Evolutionary conservation across 1,140 invertebrate genomes (phyloP), one percentile per base, ranked within the genome.

Genomic region (Penaeus chinensis): DNA sequence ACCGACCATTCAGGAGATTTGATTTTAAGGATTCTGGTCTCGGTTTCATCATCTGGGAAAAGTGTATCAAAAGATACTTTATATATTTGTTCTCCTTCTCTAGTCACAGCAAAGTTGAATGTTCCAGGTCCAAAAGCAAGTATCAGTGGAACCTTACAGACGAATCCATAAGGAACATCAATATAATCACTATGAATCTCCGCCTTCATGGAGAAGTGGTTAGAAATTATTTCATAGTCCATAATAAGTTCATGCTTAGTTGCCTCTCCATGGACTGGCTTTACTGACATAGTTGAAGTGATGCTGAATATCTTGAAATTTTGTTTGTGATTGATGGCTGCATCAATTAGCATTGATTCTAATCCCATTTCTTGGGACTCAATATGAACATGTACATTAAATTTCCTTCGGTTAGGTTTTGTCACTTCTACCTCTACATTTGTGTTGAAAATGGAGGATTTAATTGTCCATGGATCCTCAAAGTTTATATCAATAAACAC

Each of bases 41-140:
- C 20, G 7, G 54, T 62, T 10, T 37, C 11, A 42, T 82, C 69
- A 27, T 78, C 42, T 32, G 24, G 20, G 62, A 66, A 42, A 11
- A 22, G 27, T 27, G 86, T 87, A n/a, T 87, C 74, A 65, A 82
- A 87, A 5, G 37, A 63, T 19, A 87, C 27, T 24, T 82, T 87
- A 42, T 78, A 65, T 1, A 86, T 8, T 20, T 62, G 42, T 42
- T 77, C 47, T 22, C n/a, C 27, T 8, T 24, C 27, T 65, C 65
- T 24, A 10, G 24, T 74, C 24, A 82, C 13, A 20, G 60, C 20
- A 54, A 83, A 24, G 20, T 87, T 69, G 27, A 87, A n/a, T 61
- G 20, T 62, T 60, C 86, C 86, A 24, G 65, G 62, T 32, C 47
- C 32, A 37, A 87, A 66, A 0, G 76, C 10, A 62, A 82, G 77